These are phyloP conservation scores for Cinclus mexicanus DNA, from an alignment of 2,113 vertebrate species.

Conservation along the genomic window DNA sequence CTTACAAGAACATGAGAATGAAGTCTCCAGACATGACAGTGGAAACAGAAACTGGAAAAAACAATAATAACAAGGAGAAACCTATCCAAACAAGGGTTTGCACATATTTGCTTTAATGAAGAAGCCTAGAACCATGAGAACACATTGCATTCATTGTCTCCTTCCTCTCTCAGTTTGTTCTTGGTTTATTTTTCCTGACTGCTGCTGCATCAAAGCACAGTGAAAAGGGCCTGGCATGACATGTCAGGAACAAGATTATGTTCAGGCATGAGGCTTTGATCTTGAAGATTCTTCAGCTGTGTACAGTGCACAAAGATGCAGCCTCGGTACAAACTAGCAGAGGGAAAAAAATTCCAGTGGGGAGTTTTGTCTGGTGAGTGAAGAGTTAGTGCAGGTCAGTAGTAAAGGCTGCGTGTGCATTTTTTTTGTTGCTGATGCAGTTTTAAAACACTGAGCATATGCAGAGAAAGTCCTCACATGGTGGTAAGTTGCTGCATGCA, in stretches of 20 bases:
- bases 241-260: constrained; percentile 39
- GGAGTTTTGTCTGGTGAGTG: neutral
- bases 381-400: neutral
- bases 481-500: neutral
- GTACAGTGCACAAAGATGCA: neutral
- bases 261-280: constrained; percentile 48
- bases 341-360: neutral
- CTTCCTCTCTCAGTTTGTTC: neutral
- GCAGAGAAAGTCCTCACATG: constrained; percentile 7
- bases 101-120: neutral
- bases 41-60: constrained; percentile 36
- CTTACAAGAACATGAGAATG: neutral
- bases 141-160: neutral
- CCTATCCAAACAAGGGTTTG: neutral
- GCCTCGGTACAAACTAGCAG: neutral
- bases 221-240: constrained; percentile 29
- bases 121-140: neutral
- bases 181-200: constrained; percentile 2
- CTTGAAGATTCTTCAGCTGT: neutral
- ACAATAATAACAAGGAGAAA: constrained; percentile 54
- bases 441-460: constrained; percentile 14
- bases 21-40: neutral
- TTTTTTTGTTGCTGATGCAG: constrained; percentile 4
- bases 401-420: neutral
- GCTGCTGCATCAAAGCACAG: constrained; percentile 31